phyloP scores from a whole-genome alignment of 1,140 invertebrate genomes.

The Drosophila grimshawi region DNA sequence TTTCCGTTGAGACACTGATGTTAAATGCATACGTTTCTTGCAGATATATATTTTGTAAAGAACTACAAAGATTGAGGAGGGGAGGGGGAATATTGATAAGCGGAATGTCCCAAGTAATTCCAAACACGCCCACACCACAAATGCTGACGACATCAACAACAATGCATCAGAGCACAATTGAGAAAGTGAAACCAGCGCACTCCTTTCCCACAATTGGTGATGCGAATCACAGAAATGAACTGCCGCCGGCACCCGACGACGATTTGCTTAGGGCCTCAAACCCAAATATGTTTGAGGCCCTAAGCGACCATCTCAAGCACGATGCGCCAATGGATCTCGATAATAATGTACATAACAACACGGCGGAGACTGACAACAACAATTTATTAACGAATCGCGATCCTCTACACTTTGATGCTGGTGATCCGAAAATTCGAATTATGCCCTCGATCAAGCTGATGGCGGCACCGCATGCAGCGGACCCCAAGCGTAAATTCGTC shows the following conservation, averaged over 20 bases:
- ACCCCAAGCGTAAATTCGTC: slow-evolving; percentile 76
- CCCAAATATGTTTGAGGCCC: slow-evolving; percentile 52
- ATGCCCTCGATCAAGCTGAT: slow-evolving; percentile 73
- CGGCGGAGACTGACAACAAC: slow-evolving; percentile 68
- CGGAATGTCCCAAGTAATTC: slow-evolving; percentile 77
- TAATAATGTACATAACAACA: slow-evolving; percentile 65
- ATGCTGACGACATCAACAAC: slow-evolving; percentile 80
- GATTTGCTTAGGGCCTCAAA: slow-evolving; percentile 58
- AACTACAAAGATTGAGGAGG: slow-evolving; percentile 9
- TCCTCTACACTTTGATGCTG: slow-evolving; percentile 27
- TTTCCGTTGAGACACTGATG: neutral
- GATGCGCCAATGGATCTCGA: slow-evolving; percentile 62
- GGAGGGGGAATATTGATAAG: slow-evolving; percentile 20
- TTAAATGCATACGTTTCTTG: slow-evolving; percentile 8
- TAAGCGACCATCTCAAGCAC: slow-evolving; percentile 48
- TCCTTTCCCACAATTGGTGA: slow-evolving; percentile 55
- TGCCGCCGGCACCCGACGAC: slow-evolving; percentile 49
- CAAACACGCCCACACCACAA: slow-evolving; percentile 79
- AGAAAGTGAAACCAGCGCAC: slow-evolving; percentile 63
- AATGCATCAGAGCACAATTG: slow-evolving; percentile 53
- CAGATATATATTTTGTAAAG: slow-evolving; percentile 15
- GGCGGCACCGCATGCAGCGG: slow-evolving; percentile 63
- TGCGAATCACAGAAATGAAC: slow-evolving; percentile 49
- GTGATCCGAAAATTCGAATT: slow-evolving; percentile 64
- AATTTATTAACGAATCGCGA: slow-evolving; percentile 47